Conservation (phyloP, 2,113 vertebrate genomes). For the Leptosomus discolor region DNA sequence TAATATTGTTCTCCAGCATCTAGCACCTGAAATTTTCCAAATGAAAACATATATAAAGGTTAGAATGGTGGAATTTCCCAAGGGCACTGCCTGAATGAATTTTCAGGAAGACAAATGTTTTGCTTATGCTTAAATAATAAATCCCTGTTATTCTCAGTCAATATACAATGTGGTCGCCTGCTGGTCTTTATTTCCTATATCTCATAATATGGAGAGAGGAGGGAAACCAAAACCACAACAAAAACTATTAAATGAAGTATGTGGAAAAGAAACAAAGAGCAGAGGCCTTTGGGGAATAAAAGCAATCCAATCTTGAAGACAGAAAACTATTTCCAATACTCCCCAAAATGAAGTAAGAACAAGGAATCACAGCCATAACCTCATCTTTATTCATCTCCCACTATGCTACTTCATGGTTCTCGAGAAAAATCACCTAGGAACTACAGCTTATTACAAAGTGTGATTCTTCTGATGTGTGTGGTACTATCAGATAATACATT, state of each 20-base stretch:
- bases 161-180: background rate
- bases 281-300: background rate
- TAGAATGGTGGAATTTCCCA: background rate
- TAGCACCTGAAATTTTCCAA: background rate
- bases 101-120: background rate
- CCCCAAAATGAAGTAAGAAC: background rate
- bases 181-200: background rate
- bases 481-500: background rate
- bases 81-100: background rate
- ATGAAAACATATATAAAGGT: background rate
- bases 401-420: background rate
- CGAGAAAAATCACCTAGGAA: background rate
- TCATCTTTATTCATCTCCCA: conserved; percentile 9
- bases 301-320: background rate
- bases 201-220: background rate
- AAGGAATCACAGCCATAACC: background rate
- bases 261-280: background rate
- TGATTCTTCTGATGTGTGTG: background rate
- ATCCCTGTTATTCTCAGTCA: background rate
- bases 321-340: background rate
- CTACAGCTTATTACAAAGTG: background rate
- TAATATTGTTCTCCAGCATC: background rate
- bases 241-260: background rate
- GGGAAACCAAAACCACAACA: background rate
- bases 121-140: background rate